Percentiles rank a stretch among this genome's conserved stretches.
These are phyloP conservation scores for Malacoctenus gilli DNA, from an alignment of 2,797 vertebrate species.

Conservation along the genomic window DNA sequence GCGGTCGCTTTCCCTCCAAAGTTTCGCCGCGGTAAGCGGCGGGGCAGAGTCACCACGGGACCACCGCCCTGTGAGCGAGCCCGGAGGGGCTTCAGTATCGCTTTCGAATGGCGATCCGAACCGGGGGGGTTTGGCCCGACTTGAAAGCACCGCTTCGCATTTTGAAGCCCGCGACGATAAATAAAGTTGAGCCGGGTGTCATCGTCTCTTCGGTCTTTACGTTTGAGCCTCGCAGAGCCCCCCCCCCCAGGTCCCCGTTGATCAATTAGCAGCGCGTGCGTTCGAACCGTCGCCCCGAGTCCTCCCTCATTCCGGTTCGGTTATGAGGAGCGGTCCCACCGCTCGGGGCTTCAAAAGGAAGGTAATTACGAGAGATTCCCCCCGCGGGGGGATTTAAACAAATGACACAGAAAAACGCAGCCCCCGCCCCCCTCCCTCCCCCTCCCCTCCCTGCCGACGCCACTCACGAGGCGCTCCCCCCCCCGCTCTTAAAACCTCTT, in stretches of 20 bases:
- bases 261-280: conserved; percentile 60
- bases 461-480: conserved; percentile 26
- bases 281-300: conserved; percentile 11
- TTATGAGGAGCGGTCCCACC: conserved; percentile 66
- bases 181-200: conserved; percentile 41
- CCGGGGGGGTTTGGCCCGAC: too few species aligned
- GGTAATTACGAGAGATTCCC: conserved; percentile 77
- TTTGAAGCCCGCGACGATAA: conserved; percentile 43
- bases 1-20: too few species aligned
- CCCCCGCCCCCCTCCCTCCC: conserved; percentile 44
- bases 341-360: conserved; percentile 65
- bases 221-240: too few species aligned
- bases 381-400: conserved; percentile 75
- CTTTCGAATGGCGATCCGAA: too few species aligned
- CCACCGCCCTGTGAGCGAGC: too few species aligned
- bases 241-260: conserved; percentile 53
- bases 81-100: too few species aligned
- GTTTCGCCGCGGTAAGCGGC: too few species aligned
- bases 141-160: conserved; percentile 33
- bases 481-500: conserved; percentile 50
- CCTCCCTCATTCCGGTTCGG: conserved; percentile 64
- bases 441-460: too few species aligned
- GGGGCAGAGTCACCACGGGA: too few species aligned
- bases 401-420: conserved; percentile 71
- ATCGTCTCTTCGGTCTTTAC: conserved; percentile 34